Base-by-base conservation (phyloP, 35 echinoderm and acorn worm species). In the Diadema setosum region DNA sequence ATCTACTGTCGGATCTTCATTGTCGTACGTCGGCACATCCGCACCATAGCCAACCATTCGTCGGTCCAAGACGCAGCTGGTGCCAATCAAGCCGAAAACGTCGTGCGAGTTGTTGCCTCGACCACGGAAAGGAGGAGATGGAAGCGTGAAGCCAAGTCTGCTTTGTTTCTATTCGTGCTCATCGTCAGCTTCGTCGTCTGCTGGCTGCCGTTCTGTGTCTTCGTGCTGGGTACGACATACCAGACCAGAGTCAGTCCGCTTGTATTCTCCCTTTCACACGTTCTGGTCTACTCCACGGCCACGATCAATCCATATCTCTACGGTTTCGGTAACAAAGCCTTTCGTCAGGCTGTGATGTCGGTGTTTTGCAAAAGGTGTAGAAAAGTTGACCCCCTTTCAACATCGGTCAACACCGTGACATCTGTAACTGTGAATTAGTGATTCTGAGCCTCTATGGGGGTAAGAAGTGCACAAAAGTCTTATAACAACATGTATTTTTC, bases 311-410 rank as follows among this genome's bases (percentile, higher is more conserved):
- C 84, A 1, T 86, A 65, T 42, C 56, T 86, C 26, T 86, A 86
- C 24, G 84, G 84, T 18, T 86, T 86, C 45, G 84, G 84, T 11
- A 86, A 86, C 57, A 86, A 70, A 70, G n/a, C 31, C 12, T 86
- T 86, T 45, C 81, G 81, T 8, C 42, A 15, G 8, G 42, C 25
- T 58, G 81, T 83, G 24, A 26, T 78, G 11, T 78, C 73, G 11
- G 14, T 78, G 2, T 78, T 78, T 23, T 6, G 73, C 9, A 67
- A 32, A 29, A 16, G 63, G 25, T 34, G 63, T 15, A 67, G 5
- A 16, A 14, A 26, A 4, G 30, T 34, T 7, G 4, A 67, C 2
- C 27, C 9, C 20, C 63, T n/a, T 15, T 33, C 5, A 7, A 15
- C 37, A 15, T 33, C 63, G 8, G 21, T n/a, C 5, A 60, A 60